Base-by-base conservation (phyloP, 1,140 invertebrate genomes). In the Danaus plexippus region DNA sequence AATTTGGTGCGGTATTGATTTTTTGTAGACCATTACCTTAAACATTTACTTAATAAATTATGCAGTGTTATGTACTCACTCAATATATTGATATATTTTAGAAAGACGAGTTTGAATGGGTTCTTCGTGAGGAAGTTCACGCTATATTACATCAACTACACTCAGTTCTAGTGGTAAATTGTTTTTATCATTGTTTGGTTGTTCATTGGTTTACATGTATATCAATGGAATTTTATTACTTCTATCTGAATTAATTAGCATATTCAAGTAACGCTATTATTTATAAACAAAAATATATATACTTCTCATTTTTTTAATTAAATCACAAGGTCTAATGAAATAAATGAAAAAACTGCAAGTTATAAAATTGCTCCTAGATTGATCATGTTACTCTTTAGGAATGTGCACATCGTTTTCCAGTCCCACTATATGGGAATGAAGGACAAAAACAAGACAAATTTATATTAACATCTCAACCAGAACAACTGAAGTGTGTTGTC, bases 21-120 rank as follows among this genome's bases (percentile, higher is more conserved):
- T 15, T 15, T 15, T 15, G 15, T 15, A n/a, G n/a, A n/a, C n/a
- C 15, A 15, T 15, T 15, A 15, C 15, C 15, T 15, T 15, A 15
- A 15, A 15, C 15, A 15, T 15, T 15, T 15, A 15, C 41, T 43
- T 58, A 41, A 50, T 60, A 32, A 53, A 51, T 54, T 51, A 57
- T 52, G 53, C 52, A 15, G 41, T 44, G 41, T 54, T 61, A 15
- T 15, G 15, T 15, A 53, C 12, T 64, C 46, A 58, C 57, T 56
- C 56, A 64, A 63, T 66, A 43, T 43, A 57, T 60, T 63, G 54
- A 61, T 64, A 70, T 64, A 61, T 90, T 92, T 54, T 80, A 97
- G 95, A 95, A 96, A 92, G 92, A 94, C 87, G 95, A 97, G 89
- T 97, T 96, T 82, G 94, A 96, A 88, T 97, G 95, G 95, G 92